Evolutionary conservation across 2,888 invertebrate species (phyloP), one percentile per base, ranked within the genome.

Genomic region (Trachelus stipa): DNA sequence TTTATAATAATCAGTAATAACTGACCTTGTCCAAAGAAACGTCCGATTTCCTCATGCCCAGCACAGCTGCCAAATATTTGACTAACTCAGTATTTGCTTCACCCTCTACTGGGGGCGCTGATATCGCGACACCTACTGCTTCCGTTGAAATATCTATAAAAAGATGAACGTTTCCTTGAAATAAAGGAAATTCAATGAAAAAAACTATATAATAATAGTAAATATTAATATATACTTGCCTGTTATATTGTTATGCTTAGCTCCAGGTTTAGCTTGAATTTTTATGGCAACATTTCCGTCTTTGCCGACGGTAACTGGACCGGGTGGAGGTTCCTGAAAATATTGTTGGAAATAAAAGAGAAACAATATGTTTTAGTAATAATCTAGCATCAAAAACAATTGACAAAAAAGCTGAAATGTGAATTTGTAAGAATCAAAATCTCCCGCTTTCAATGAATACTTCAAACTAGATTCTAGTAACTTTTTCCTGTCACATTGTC

Each of bases 81-180:
- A 96, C 92, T 12, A 97, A 92, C 88, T 96, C 96, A 68, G 94
- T 93, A 87, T 97, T 97, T 15, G 97, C 96, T 91, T 96, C 96
- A 4, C 97, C 96, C 87, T 97, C 96, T 6, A 95, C 93, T 0
- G 97, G 96, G n/a, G 96, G 96, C 1, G 96, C 96, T 79, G 94
- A 94, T 82, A 97, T 96, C 88, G 96, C 95, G 23, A 96, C 93
- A n/a, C 95, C 95, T 35, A 97, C 93, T 12, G 94, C 94, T 87
- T 96, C 96, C 1, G 91, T 89, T 3, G 92, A 92, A 76, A 95
- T 93, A 85, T 93, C 93, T 92, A 85, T 40, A 81, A 85, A 69
- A 74, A 73, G 78, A 73, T 37, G 34, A 12, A 75, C 75, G n/a
- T 74, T 34, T 76, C 71, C 68, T 73, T 75, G n/a, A 34, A 23